Base-by-base conservation (phyloP, 1,140 invertebrate species). In the Wiebesia pumilae region DNA sequence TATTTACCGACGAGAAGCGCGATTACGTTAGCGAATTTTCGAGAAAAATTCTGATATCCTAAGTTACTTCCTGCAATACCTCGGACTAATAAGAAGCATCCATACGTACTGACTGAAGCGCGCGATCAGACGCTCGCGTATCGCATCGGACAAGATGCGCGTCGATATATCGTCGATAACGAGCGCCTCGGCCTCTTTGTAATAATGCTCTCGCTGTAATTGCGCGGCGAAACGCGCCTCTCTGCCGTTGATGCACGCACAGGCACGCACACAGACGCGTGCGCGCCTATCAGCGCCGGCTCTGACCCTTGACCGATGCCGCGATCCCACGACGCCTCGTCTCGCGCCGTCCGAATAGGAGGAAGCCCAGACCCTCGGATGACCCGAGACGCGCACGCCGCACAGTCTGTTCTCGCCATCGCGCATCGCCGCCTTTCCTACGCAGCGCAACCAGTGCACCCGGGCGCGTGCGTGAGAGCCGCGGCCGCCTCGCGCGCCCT, bases 261-360 rank as follows among this genome's bases (percentile, higher is more conserved):
- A 6, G n/a, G 43, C 14, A 14, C 65, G n/a, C 58, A 35, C 38
- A n/a, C n/a, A 62, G 54, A 40, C 40, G 35, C 58, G 51, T 12
- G 83, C 80, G 51, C 33, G 83, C 14, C 14, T 71, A 79, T 84
- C 80, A 69, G 80, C 80, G 58, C 33, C 81, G 47, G 24, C 47
- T n/a, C 47, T 84, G 80, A 81, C 80, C 80, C 80, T 81, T 81
- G 80, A 81, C 80, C 80, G 62, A 35, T 27, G 35, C 24, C 78
- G 51, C 33, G 14, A 19, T 33, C 35, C 27, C 43, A 10, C 58
- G 6, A 6, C 21, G 6, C 3, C 67, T 35, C 67, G 69, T 38
- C 51, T 62, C 51, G 33, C 33, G 58, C 12, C 30, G 3, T 6
- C 54, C 75, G 40, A 35, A 27, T 6, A 7, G 77, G 47, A 54